Percentiles rank a stretch among this genome's conserved stretches.
phyloP scores from a whole-genome alignment of 2,888 invertebrate genomes.

The Trichacis sp. region DNA sequence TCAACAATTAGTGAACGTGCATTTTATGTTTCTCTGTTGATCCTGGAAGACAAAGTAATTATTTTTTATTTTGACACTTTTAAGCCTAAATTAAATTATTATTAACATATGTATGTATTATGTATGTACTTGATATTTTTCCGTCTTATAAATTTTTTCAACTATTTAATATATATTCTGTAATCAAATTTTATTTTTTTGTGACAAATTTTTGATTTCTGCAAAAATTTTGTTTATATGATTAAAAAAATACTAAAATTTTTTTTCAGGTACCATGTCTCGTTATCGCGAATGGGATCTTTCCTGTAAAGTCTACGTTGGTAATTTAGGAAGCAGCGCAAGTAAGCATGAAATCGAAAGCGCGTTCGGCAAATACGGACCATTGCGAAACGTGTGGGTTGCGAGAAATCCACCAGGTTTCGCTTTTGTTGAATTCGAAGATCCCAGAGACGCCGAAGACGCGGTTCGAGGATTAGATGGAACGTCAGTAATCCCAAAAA shows the following conservation, averaged over 20 bases:
- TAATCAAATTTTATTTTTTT: no score
- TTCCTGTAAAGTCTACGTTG: conserved; percentile 93
- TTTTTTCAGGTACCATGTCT: conserved; percentile 26
- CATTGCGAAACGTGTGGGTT: conserved; percentile 92
- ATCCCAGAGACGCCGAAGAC: conserved; percentile 74
- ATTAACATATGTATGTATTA: no score
- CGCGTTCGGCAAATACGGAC: conserved; percentile 89
- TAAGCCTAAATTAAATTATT: no score
- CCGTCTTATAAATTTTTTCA: no score
- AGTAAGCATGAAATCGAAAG: conserved; percentile 91
- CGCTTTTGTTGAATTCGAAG: conserved; percentile 90
- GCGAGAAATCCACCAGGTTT: conserved; percentile 93
- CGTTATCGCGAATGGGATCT: conserved; percentile 86
- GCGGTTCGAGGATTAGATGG: conserved; percentile 86
- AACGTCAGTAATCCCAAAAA: conserved; percentile 73
- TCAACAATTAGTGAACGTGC: no score
- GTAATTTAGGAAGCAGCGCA: conserved; percentile 90
- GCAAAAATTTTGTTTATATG: no score
- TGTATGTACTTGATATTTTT: no score
- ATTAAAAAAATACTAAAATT: background rate
- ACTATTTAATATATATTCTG: no score
- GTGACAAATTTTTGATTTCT: no score
- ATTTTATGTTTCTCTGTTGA: no score
- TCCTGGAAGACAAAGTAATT: no score
- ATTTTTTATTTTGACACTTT: no score